phyloP scores from a whole-genome alignment of 2,113 vertebrate species.

The Zeus faber region DNA sequence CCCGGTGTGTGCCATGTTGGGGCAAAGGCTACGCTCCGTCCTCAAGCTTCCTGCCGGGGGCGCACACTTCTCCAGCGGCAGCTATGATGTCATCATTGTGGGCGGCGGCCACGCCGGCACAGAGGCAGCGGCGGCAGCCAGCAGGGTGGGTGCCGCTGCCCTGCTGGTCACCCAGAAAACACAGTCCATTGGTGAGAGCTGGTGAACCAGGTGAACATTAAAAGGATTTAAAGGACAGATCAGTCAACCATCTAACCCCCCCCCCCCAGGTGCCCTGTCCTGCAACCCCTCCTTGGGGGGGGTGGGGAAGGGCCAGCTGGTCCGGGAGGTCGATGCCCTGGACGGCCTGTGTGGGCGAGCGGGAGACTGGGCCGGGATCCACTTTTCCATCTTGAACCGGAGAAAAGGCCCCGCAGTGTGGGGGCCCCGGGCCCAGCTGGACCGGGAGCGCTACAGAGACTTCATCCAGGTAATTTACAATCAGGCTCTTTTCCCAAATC shows the following conservation, averaged over 20 bases:
- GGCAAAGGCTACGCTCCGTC: conserved; percentile 40
- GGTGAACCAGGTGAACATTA: no score
- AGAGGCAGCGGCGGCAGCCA: conserved; percentile 86
- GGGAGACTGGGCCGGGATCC: conserved; percentile 87
- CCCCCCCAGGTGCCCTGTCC: conserved; percentile 84
- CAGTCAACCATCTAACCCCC: neutral
- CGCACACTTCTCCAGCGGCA: no score
- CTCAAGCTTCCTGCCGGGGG: no score
- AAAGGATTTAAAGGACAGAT: neutral
- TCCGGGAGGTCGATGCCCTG: conserved; percentile 90
- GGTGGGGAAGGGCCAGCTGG: conserved; percentile 92
- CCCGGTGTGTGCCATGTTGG: conserved; percentile 55
- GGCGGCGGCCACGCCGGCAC: conserved; percentile 92
- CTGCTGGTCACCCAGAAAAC: conserved; percentile 88
- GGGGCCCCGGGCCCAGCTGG: conserved; percentile 92
- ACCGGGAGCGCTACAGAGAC: conserved; percentile 83
- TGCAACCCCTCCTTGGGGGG: conserved; percentile 96
- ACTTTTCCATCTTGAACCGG: conserved; percentile 92
- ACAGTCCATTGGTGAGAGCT: conserved; percentile 82
- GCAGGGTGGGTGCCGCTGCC: conserved; percentile 82
- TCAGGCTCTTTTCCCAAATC: no score
- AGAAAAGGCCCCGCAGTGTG: conserved; percentile 93
- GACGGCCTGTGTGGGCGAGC: conserved; percentile 89
- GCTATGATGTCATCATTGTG: conserved; percentile 87
- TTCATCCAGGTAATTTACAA: conserved; percentile 83